These are phyloP conservation scores for Idris sp. DNA, from an alignment of 1,140 invertebrate species.

Conservation along the genomic window DNA sequence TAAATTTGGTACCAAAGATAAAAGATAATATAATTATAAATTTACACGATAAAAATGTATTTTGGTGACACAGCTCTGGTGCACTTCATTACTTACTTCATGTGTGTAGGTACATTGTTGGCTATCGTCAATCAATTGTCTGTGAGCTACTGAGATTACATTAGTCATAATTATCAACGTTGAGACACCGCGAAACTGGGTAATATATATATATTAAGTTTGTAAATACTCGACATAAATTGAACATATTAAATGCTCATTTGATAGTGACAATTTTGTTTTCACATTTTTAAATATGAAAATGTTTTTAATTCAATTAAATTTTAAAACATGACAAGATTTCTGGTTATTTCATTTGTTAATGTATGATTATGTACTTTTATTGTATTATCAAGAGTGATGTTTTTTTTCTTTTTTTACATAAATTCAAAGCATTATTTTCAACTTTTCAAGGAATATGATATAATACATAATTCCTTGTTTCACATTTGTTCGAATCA, in stretches of 20 bases:
- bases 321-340: slow-evolving; percentile 20
- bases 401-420: too few species aligned
- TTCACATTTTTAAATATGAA: not conserved
- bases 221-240: slow-evolving; percentile 12
- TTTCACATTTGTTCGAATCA: too few species aligned
- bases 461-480: too few species aligned
- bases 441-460: too few species aligned
- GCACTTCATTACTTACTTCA: slow-evolving; percentile 52
- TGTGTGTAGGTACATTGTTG: slow-evolving; percentile 27
- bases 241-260: slow-evolving; percentile 29
- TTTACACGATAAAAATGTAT: slow-evolving; percentile 49
- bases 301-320: slow-evolving; percentile 15
- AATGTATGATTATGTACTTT: too few species aligned
- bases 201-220: not conserved
- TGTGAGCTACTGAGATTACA: slow-evolving; percentile 49
- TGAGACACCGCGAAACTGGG: slow-evolving; percentile 46
- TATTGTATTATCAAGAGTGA: too few species aligned
- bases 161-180: slow-evolving; percentile 58
- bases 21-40: slow-evolving; percentile 54
- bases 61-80: slow-evolving; percentile 30
- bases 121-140: slow-evolving; percentile 56
- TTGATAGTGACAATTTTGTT: slow-evolving; percentile 15
- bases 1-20: slow-evolving; percentile 36
- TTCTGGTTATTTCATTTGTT: too few species aligned
- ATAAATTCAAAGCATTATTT: too few species aligned